Conservation (phyloP, 2,797 vertebrate species). For the Oophaga sylvatica region DNA sequence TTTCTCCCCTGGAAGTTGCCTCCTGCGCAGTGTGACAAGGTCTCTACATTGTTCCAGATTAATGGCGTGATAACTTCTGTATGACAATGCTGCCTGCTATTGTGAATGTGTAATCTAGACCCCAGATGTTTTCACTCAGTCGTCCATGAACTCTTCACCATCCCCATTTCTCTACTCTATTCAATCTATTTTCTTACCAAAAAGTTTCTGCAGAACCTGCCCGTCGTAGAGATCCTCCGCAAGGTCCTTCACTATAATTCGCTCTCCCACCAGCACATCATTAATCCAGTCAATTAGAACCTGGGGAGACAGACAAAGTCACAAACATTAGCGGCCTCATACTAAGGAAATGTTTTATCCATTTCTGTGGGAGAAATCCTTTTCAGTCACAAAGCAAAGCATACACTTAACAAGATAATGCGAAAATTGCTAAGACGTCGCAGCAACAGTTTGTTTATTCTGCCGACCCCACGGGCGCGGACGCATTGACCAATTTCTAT, state of each 20-base stretch:
- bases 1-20: not conserved
- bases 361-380: constrained; percentile 2
- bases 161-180: not conserved
- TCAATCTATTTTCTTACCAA: constrained; percentile 79
- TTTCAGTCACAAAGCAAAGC: constrained; percentile 7
- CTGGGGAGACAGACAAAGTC: constrained; percentile 72
- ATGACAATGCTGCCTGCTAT: not conserved
- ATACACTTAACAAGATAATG: constrained; percentile 24
- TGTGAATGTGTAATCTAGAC: not conserved
- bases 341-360: constrained; percentile 14
- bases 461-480: too few relatives aligned
- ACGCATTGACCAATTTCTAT: not conserved
- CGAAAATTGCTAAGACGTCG: not conserved
- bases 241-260: constrained; percentile 98
- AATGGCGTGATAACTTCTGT: not conserved
- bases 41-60: not conserved
- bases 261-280: constrained; percentile 93
- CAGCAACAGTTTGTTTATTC: not conserved
- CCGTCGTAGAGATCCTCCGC: constrained; percentile 97
- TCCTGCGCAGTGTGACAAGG: not conserved
- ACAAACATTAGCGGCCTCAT: constrained; percentile 60
- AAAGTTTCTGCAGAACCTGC: constrained; percentile 97
- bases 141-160: constrained; percentile 8
- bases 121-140: constrained; percentile 5
- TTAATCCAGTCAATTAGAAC: constrained; percentile 99